These are phyloP conservation scores for Drosophila grimshawi DNA, from an alignment of 1,140 invertebrate genomes.

Conservation along the genomic window DNA sequence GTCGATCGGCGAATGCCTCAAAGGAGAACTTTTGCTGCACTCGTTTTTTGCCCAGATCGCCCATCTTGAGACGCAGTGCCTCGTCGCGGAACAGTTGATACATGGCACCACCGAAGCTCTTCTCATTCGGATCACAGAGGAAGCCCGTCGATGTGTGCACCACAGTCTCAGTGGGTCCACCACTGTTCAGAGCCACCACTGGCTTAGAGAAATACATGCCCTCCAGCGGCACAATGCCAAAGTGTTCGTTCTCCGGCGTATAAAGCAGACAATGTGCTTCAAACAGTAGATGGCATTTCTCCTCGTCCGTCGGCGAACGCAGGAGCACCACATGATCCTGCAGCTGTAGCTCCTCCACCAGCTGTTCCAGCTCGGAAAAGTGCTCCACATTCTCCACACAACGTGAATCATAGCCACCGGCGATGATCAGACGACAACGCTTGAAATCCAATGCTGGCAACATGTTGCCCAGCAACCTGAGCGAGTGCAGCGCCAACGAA, in stretches of 20 bases:
- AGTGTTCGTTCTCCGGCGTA: slow-evolving; percentile 98
- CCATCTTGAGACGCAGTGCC: slow-evolving; percentile 88
- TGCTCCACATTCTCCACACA: slow-evolving; percentile 96
- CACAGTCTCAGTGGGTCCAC: slow-evolving; percentile 98
- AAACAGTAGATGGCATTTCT: slow-evolving; percentile 92
- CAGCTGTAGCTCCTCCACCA: slow-evolving; percentile 87
- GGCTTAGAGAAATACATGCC: slow-evolving; percentile 97
- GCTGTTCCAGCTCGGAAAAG: slow-evolving; percentile 89
- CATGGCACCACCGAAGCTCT: slow-evolving; percentile 93
- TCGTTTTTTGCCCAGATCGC: slow-evolving; percentile 88
- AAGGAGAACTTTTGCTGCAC: slow-evolving; percentile 93
- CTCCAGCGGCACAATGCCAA: slow-evolving; percentile 99
- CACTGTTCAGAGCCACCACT: slow-evolving; percentile 97
- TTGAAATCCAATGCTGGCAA: slow-evolving; percentile 86
- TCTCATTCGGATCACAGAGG: slow-evolving; percentile 89
- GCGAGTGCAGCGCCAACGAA: slow-evolving; percentile 91
- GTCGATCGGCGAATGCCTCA: slow-evolving; percentile 89
- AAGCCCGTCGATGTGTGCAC: slow-evolving; percentile 95
- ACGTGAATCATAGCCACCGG: slow-evolving; percentile 97
- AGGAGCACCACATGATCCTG: slow-evolving; percentile 92
- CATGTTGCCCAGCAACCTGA: slow-evolving; percentile 88
- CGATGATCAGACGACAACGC: slow-evolving; percentile 94
- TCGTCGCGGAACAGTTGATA: slow-evolving; percentile 87
- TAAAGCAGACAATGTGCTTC: slow-evolving; percentile 93
- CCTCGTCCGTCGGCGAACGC: slow-evolving; percentile 93